Percentiles rank a stretch among this genome's conserved stretches.
phyloP scores from a whole-genome alignment of 2,888 invertebrate genomes.

The Caenorhabditis sp. region DNA sequence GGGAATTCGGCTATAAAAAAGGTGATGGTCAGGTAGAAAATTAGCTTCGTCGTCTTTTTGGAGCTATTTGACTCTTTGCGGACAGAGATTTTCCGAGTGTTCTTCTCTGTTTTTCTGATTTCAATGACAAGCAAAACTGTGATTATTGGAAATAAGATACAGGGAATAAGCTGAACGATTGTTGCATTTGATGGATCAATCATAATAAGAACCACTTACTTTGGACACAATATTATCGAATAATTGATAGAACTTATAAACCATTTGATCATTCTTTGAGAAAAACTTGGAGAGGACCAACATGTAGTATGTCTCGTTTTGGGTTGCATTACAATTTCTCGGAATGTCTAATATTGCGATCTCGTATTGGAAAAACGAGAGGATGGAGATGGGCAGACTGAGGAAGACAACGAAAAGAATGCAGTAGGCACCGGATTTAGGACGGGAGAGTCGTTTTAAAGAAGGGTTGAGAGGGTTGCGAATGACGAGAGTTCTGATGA shows the following conservation, averaged over 20 bases:
- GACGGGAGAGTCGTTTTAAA: slow-evolving; percentile 1
- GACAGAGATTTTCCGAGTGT: background rate
- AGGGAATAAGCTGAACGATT: slow-evolving; percentile 20
- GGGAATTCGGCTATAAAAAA: slow-evolving; percentile 12
- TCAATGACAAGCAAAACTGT: slow-evolving; percentile 12
- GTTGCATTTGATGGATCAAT: background rate
- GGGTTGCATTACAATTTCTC: background rate
- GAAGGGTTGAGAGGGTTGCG: slow-evolving; percentile 10
- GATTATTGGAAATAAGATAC: slow-evolving; percentile 18
- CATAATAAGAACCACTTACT: too few species aligned
- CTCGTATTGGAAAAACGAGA: background rate
- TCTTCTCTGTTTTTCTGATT: slow-evolving; percentile 7
- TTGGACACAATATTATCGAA: background rate
- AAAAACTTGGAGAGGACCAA: background rate
- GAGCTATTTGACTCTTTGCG: background rate
- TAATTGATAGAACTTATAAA: too few species aligned
- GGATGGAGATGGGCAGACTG: background rate
- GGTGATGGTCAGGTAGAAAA: background rate
- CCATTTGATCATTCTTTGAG: background rate
- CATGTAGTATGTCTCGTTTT: background rate
- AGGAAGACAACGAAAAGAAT: background rate
- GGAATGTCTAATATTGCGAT: background rate
- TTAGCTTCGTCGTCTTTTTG: background rate
- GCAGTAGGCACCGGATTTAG: background rate
- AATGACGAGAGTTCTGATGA: slow-evolving; percentile 24